Evolutionary conservation across 2,888 invertebrate genomes (phyloP).

Genomic region (Amaurobius ferox): DNA sequence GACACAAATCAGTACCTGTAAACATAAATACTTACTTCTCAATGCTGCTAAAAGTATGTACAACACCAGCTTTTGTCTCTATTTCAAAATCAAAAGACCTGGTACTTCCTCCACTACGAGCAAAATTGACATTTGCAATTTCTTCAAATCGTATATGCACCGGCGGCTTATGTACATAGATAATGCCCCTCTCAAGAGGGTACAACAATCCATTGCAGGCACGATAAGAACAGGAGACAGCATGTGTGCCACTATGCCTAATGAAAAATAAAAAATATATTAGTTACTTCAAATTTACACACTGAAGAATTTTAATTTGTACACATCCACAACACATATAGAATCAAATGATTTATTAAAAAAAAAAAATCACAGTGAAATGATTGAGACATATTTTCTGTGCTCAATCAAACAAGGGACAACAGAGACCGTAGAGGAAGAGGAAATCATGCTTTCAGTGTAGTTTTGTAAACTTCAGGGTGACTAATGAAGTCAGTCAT

Average conservation of each 20-base stretch:
- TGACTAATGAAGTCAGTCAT: too few species aligned
- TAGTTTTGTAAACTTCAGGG: too few species aligned
- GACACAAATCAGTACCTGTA: too few species aligned
- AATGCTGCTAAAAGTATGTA: constrained; percentile 97
- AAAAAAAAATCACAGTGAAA: too few species aligned
- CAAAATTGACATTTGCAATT: constrained; percentile 94
- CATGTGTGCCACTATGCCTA: constrained; percentile 89
- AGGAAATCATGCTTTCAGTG: too few species aligned
- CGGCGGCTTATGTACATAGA: constrained; percentile 99
- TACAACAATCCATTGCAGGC: constrained; percentile 98
- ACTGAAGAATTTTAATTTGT: too few species aligned
- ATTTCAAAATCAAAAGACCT: constrained; percentile 81
- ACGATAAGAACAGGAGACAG: constrained; percentile 96
- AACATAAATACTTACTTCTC: constrained; percentile 85
- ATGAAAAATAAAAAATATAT: neutral
- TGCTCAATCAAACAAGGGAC: too few species aligned
- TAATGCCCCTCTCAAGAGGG: constrained; percentile 97
- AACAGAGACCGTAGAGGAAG: too few species aligned
- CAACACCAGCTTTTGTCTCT: constrained; percentile 90
- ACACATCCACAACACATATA: too few species aligned
- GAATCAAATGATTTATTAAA: too few species aligned
- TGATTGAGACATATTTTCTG: too few species aligned
- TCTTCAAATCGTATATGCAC: constrained; percentile 98
- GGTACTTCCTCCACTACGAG: constrained; percentile 92
- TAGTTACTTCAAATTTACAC: too few species aligned